These are phyloP conservation scores for Coracopsis vasa DNA, from an alignment of 2,113 vertebrate genomes.

Conservation along the genomic window DNA sequence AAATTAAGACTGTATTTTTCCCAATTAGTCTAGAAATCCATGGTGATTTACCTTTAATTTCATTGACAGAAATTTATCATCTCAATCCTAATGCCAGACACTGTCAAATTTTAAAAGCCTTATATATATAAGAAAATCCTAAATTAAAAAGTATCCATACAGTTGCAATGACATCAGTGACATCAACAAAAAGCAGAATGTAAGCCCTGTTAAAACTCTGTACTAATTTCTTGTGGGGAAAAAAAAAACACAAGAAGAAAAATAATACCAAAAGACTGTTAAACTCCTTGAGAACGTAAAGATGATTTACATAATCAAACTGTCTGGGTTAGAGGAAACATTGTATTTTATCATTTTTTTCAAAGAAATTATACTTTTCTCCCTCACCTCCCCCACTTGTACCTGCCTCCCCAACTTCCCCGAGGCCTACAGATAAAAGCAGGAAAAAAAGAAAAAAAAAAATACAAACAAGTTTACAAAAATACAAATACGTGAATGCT, in stretches of 20 bases:
- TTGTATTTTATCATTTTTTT: background rate
- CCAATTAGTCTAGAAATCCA: background rate
- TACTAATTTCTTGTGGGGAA: background rate
- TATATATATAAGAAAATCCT: background rate
- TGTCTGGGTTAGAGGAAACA: background rate
- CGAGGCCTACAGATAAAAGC: background rate
- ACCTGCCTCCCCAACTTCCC: no score
- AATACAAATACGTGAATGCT: background rate
- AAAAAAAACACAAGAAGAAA: background rate
- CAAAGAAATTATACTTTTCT: background rate
- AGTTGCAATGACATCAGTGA: background rate
- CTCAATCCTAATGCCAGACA: background rate
- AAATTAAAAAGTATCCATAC: background rate
- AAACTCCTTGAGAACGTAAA: background rate
- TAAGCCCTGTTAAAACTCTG: background rate
- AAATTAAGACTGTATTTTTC: background rate
- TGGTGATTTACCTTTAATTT: background rate
- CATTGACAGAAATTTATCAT: background rate
- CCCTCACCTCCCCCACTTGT: accelerated
- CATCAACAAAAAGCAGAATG: background rate
- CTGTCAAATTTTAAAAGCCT: background rate
- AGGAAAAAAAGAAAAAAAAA: background rate
- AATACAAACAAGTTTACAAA: background rate
- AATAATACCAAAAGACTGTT: background rate
- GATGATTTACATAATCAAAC: background rate